A percentile compares a stretch with the other conserved stretches of the same genome.
phyloP scores from a whole-genome alignment of 1,140 invertebrate genomes.

The Drosophila kepulauana region DNA sequence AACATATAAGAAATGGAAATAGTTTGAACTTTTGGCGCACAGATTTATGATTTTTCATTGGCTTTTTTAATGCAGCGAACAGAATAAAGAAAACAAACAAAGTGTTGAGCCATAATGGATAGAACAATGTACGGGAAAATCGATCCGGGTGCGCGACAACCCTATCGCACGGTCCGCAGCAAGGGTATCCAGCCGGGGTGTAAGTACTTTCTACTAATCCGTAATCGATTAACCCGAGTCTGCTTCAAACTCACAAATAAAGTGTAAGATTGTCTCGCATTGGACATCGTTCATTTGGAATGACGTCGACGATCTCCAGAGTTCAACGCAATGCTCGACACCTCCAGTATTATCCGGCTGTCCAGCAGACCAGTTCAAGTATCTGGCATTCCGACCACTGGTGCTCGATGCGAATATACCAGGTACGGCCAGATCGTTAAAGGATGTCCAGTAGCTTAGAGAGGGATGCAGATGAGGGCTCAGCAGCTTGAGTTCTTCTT shows the following conservation, averaged over 20 bases:
- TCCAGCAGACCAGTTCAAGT: conserved; percentile 41
- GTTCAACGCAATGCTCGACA: conserved; percentile 44
- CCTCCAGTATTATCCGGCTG: conserved; percentile 49
- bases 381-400: conserved; percentile 30
- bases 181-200: conserved; percentile 93
- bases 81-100: conserved; percentile 32
- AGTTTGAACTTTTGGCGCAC: conserved; percentile 26
- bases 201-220: conserved; percentile 87
- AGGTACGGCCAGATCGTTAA: conserved; percentile 46
- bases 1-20: not conserved
- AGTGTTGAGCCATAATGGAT: conserved; percentile 87
- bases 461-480: conserved; percentile 28
- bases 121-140: conserved; percentile 94
- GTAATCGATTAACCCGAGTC: conserved; percentile 5
- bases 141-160: conserved; percentile 91
- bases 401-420: conserved; percentile 42
- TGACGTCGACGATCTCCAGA: conserved; percentile 32
- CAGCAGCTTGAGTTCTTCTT: conserved; percentile 21
- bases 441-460: conserved; percentile 47
- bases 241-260: conserved; percentile 32
- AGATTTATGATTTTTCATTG: conserved; percentile 49
- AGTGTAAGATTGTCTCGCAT: conserved; percentile 27
- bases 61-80: conserved; percentile 33
- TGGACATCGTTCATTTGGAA: conserved; percentile 44
- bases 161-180: conserved; percentile 91